Base-by-base conservation (phyloP, 2,113 vertebrate species). In the Oreochromis tanganicae region DNA sequence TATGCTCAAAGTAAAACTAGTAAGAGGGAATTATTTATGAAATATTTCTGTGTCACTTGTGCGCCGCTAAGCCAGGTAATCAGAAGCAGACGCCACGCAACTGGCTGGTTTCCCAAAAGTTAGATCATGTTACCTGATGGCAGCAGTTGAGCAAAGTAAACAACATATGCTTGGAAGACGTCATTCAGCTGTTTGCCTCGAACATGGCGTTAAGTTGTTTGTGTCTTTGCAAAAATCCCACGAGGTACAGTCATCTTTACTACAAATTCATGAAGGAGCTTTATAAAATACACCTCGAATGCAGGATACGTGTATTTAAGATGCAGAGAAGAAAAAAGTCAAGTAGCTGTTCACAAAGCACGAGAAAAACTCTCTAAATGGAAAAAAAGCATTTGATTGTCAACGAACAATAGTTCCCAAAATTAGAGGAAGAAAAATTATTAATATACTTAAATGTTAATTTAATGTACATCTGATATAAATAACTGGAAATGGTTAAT, bases 91-190 rank as follows among this genome's bases (percentile, higher is more conserved):
- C 57, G 41, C 55, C 12, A 81, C 48, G 90, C 71, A 81, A 16
- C n/a, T 86, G 81, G 63, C 81, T 46, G 17, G 46, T 43, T 80
- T 90, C 57, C 80, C 82, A 90, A 82, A 79, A 80, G 56, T 54
- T 50, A 68, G 80, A 84, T 90, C 75, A 83, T 46, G 56, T 78
- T 38, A 81, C 89, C 90, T 91, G 89, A 89, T 54, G 52, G 34
- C 38, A 10, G 17, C 46, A 52, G 66, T 46, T 3, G 3, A 21
- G 75, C 3, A 6, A 83, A 89, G 94, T 94, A 94, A 95, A 96
- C 93, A 97, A 92, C 95, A 95, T 91, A 92, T 95, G 94, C 52
- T 61, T 32, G 84, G 14, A 48, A 73, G 80, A 92, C 34, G 84
- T 92, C 87, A 91, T 17, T 75, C 41, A 81, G 82, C 27, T 92